These are phyloP conservation scores for Amphibalanus amphitrite DNA, from an alignment of 1,140 invertebrate species.

Conservation along the genomic window DNA sequence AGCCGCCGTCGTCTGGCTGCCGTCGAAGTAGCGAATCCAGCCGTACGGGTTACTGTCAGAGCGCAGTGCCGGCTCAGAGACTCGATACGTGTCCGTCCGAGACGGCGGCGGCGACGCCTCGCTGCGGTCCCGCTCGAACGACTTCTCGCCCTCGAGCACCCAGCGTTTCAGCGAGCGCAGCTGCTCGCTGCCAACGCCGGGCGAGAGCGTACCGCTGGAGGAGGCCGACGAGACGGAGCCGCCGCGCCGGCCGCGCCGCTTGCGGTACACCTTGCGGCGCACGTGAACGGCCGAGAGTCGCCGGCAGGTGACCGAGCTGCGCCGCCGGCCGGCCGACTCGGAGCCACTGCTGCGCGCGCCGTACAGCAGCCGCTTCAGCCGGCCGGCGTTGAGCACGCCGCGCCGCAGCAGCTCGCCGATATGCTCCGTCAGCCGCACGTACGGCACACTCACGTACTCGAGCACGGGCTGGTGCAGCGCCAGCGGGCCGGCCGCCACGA, in stretches of 20 bases:
- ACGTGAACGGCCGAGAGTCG: background rate
- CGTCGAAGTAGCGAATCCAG: slow-evolving; percentile 35
- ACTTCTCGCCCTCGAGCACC: background rate
- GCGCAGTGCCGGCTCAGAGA: background rate
- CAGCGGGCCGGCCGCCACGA: slow-evolving; percentile 21
- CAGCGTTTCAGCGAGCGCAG: background rate
- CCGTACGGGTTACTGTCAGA: slow-evolving; percentile 36
- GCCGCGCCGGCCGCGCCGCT: background rate
- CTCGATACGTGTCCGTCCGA: background rate
- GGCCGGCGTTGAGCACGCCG: slow-evolving; percentile 44
- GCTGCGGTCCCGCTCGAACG: background rate
- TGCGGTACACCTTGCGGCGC: background rate
- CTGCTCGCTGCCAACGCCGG: background rate
- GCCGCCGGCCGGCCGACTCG: background rate
- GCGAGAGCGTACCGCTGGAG: background rate
- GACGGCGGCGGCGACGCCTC: too few relatives aligned
- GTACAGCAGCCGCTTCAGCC: slow-evolving; percentile 53
- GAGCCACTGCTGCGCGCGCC: slow-evolving; percentile 11
- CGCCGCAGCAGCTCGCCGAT: slow-evolving; percentile 51
- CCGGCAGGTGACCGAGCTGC: background rate
- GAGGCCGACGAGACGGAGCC: background rate
- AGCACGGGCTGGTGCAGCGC: slow-evolving; percentile 27
- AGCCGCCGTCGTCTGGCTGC: slow-evolving; percentile 20
- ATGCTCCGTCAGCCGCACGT: slow-evolving; percentile 49
- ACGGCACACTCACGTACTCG: slow-evolving; percentile 41